Evolutionary conservation across 2,797 vertebrate species (phyloP), one percentile per base, ranked within the genome.

Genomic region (Eidolon dupreanum): DNA sequence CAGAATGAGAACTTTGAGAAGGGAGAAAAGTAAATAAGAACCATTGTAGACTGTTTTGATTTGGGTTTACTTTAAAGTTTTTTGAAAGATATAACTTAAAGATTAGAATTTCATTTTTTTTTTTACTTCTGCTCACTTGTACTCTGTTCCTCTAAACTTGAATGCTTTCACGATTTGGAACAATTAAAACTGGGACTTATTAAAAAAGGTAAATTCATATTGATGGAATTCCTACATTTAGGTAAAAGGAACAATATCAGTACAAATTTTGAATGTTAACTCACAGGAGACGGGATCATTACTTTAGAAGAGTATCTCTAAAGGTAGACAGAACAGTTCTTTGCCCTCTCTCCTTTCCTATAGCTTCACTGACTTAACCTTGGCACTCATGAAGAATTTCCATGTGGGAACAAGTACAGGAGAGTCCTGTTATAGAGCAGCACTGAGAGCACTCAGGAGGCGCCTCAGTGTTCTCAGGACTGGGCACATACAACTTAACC

Each of bases 181-280:
- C 38, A 70, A 70, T 84, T 65, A 89, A 75, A 90, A 61, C n/a
- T 41, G 6, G 36, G 24, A 79, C 31, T 81, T 93, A 91, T 41
- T 86, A 26, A 59, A 65, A 89, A 59, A 16, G 7, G 33, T 28
- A 65, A 75, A 93, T 84, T 38, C 63, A 33, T 65, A 90, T 33
- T 71, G 66, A 83, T 82, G 57, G 28, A 84, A 68, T 92, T 86
- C 15, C 53, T 95, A 81, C 66, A 59, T 57, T 79, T 19, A 84
- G 38, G 10, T n/a, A 88, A 93, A 87, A 31, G 16, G 15, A 68
- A 71, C 38, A 79, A 12, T 46, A 82, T 87, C 24, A 65, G 12
- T 51, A 33, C 38, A 89, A 74, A 46, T 17, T 6, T 3, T 61
- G 43, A 90, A 33, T 20, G 33, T 53, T 66, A 49, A 68, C 15